Evolutionary conservation across 2,888 invertebrate genomes (phyloP), one percentile per base, ranked within the genome.

Genomic region (Epinotia ramella): DNA sequence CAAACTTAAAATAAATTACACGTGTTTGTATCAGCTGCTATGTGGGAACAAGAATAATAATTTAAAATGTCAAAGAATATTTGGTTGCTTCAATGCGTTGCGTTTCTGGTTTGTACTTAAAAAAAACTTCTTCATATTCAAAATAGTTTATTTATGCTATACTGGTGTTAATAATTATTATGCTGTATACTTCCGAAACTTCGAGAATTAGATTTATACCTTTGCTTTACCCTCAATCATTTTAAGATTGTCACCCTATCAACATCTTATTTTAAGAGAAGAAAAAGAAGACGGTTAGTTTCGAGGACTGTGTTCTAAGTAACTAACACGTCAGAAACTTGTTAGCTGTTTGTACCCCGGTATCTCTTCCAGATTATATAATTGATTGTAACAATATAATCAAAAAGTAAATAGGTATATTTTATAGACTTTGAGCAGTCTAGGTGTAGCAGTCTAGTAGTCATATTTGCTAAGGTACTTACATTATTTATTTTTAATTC

Each of bases 31-130:
- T 49, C 9, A 16, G 49, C 13, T 16, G 13, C 11, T 56, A 56
- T 33, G 46, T 44, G n/a, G 33, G 18, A 24, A 33, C 18, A 40
- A 67, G 12, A 67, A 40, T 67, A 67, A 18, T 13, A 12, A 13
- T 20, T 20, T n/a, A 44, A 59, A 40, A 69, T 69, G 69, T 6
- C 28, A 46, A 46, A 12, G 12, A n/a, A 16, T 11, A 69, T 69
- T 18, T 69, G 44, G 59, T 59, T 69, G 24, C 69, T 69, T 44
- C 60, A 69, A 28, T 44, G 59, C n/a, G 69, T 60, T 60, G 69
- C 69, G 24, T 69, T 69, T 60, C n/a, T 69, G 59, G 69, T 69
- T 28, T 46, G 69, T 69, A 28, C 2, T 16, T 44, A 4, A 20
- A 13, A n/a, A 28, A 53, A 7, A n/a, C 16, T 53, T 53, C n/a